Percentiles rank a stretch among this genome's conserved stretches.
phyloP scores from a whole-genome alignment of 2,888 invertebrate genomes.

The Thera britannica region DNA sequence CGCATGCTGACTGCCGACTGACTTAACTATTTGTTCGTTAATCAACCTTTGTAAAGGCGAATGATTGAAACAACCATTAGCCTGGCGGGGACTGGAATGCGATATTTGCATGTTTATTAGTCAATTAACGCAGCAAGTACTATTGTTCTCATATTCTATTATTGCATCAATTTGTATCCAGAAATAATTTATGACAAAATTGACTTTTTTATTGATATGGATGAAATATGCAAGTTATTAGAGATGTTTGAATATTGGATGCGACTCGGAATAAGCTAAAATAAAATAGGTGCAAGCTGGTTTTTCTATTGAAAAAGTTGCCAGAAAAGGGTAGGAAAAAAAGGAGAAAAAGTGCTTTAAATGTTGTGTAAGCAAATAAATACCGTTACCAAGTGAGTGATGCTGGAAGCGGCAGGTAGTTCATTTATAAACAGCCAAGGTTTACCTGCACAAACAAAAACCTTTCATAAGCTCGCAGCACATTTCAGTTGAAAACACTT shows the following conservation, averaged over 20 bases:
- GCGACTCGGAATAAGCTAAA: too few species aligned
- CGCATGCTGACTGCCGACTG: conserved; percentile 41
- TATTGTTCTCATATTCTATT: conserved; percentile 1
- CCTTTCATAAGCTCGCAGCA: conserved; percentile 9
- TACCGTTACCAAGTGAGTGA: too few species aligned
- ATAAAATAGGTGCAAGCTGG: too few species aligned
- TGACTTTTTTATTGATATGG: neutral
- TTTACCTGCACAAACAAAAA: neutral
- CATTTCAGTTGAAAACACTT: conserved; percentile 8
- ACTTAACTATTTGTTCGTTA: conserved; percentile 54
- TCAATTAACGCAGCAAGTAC: conserved; percentile 8
- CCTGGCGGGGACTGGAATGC: conserved; percentile 15
- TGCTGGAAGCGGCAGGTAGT: too few species aligned
- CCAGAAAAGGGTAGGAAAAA: too few species aligned
- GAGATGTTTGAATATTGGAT: too few species aligned
- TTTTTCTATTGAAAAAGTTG: too few species aligned
- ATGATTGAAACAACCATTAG: conserved; percentile 35
- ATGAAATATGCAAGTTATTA: neutral
- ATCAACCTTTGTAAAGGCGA: conserved; percentile 50
- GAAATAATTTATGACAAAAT: neutral
- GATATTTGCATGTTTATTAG: conserved; percentile 18
- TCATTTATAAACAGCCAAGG: neutral
- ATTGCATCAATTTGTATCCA: neutral
- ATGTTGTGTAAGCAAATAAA: too few species aligned
- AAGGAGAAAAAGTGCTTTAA: too few species aligned